Evolutionary conservation across 2,113 vertebrate genomes (phyloP), one percentile per base, ranked within the genome.

Genomic region (Tachysurus fulvidraco): DNA sequence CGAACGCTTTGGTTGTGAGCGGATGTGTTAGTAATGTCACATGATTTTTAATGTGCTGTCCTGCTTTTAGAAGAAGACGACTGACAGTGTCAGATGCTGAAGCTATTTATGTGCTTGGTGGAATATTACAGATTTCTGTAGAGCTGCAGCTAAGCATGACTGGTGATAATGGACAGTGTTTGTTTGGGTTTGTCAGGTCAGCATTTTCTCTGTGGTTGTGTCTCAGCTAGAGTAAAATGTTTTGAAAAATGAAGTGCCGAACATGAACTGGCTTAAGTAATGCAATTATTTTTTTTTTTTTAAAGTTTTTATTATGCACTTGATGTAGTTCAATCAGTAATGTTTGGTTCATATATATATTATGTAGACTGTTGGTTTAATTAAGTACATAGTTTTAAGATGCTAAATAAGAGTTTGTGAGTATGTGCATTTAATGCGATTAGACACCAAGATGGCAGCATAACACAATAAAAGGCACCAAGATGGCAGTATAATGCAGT

Each of bases 1-100:
- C 14, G 46, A 55, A 23, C 41, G 25, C 64, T 71, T 10, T 57
- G 87, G 16, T 23, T 64, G 41, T 83, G 23, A 59, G 64, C 7
- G 8, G 4, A 12, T n/a, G 17, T 44, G 5, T 59, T 60, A 59
- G 44, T 8, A 62, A 25, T 25, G 82, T 88, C 52, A 79, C 36
- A 17, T 46, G 80, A 82, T 85, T 81, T 52, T 52, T 71, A 64
- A 76, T 44, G 10, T 85, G 62, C 44, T 67, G 57, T 2, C 4
- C 19, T 30, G 57, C 52, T 83, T 79, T 74, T 74, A 74, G 41
- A 74, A 44, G 25, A 9, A 3, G 50, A 83, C 64, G 81, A 73
- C 54, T 88, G 79, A 73, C 83, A 41, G 65, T 73, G 73, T 71
- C 83, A 85, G 83, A 25, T 86, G 79, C 17, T 55, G 54, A 57